These are phyloP conservation scores for Drosophila neotestacea DNA, from an alignment of 2,888 invertebrate species.

Conservation along the genomic window DNA sequence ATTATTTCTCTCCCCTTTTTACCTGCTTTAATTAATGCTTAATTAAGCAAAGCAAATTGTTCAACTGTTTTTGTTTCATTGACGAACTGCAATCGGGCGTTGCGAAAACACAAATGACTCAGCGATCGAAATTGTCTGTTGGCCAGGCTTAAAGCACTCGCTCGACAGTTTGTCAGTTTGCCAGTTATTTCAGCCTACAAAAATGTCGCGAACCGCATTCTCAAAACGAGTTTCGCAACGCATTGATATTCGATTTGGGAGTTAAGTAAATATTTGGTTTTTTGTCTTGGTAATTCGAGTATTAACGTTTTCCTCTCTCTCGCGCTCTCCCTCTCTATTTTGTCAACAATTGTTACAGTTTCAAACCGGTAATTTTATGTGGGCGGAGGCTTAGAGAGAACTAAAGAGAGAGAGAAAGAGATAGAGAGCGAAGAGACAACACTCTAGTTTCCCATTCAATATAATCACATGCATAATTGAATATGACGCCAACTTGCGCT, in stretches of 20 bases:
- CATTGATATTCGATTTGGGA: slow-evolving; percentile 43
- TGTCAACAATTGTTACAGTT: slow-evolving; percentile 54
- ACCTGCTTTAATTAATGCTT: background rate
- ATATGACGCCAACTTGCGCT: slow-evolving; percentile 26
- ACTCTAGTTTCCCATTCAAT: slow-evolving; percentile 9
- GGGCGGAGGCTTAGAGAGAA: slow-evolving; percentile 14
- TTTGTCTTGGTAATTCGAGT: slow-evolving; percentile 46
- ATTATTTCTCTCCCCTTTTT: background rate
- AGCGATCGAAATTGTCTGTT: slow-evolving; percentile 14
- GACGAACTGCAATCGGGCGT: slow-evolving; percentile 49
- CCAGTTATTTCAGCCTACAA: slow-evolving; percentile 14
- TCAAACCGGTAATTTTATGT: slow-evolving; percentile 56
- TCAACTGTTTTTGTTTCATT: slow-evolving; percentile 32
- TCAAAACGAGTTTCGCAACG: slow-evolving; percentile 27
- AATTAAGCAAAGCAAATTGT: slow-evolving; percentile 7
- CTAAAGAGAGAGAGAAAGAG: background rate
- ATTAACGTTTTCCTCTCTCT: slow-evolving; percentile 23
- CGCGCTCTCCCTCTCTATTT: slow-evolving; percentile 1
- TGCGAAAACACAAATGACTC: slow-evolving; percentile 71
- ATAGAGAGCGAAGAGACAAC: background rate
- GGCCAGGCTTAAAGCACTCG: slow-evolving; percentile 37
- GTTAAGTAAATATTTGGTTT: slow-evolving; percentile 61
- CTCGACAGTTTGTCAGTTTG: background rate
- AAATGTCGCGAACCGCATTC: slow-evolving; percentile 21
- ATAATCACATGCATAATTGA: slow-evolving; percentile 44